Evolutionary conservation across 2,113 vertebrate species (phyloP), one percentile per base, ranked within the genome.

Genomic region (Opisthocomus hoazin): DNA sequence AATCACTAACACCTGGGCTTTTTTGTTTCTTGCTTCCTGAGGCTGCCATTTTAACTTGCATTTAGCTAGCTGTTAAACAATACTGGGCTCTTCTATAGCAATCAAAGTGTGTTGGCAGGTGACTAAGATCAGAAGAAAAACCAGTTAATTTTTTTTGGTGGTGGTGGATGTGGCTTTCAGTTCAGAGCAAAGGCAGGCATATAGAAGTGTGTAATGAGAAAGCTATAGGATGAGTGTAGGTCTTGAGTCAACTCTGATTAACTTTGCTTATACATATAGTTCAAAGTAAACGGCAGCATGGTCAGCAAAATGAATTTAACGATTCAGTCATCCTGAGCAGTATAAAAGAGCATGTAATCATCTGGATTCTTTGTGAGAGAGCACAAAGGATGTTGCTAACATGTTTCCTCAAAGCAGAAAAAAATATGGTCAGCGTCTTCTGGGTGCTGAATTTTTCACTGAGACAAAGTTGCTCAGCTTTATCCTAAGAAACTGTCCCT

Each of bases 111-210:
- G 53, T 41, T 87, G 78, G 89, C 87, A 91, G 94, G 54, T 89
- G 66, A 82, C 70, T 85, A n/a, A 95, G 65, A 92, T 84, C 69
- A 82, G 78, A 94, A 94, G 84, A 76, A 87, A 94, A 79, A 73
- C 11, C 30, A 77, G 81, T 36, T 73, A 16, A 16, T 12, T n/a
- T 83, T 82, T 58, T 56, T 70, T 80, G 78, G 60, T 43, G 78
- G 60, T 43, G 70, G 68, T 75, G 65, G 57, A 78, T 70, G 79
- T 90, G 79, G 75, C 83, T 96, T 93, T 93, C 30, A 36, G 83
- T 78, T 93, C 51, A 63, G 92, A 86, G 91, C 5, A 9, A 11
- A 93, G 76, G 65, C 65, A 81, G 58, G n/a, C 4, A 0, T 87
- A 50, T 43, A 6, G 17, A 51, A 46, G 45, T 12, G 2, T 12